These are phyloP conservation scores for Dermochelys coriacea DNA, from an alignment of 2,797 vertebrate genomes.

Conservation along the genomic window DNA sequence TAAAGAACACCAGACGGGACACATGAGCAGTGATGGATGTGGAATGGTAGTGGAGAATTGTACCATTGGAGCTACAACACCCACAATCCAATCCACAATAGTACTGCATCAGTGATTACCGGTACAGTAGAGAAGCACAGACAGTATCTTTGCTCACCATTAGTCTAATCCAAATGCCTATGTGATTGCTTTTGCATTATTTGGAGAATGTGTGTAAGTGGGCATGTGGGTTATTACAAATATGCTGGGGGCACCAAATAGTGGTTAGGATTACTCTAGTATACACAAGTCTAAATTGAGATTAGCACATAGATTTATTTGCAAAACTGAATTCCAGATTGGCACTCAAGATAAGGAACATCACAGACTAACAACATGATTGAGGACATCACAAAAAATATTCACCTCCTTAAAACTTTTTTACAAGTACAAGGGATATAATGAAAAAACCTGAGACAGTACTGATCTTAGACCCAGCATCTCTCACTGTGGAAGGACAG, in stretches of 20 bases:
- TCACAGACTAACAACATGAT: background rate
- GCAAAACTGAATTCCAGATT: background rate
- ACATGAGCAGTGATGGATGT: background rate
- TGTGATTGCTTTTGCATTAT: background rate
- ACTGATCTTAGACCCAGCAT: background rate
- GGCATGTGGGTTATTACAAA: background rate
- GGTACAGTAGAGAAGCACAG: background rate
- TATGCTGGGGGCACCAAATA: background rate
- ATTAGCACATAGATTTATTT: background rate
- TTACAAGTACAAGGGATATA: background rate
- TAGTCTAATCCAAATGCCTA: background rate
- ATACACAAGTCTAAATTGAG: background rate
- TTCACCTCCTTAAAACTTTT: background rate
- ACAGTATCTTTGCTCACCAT: background rate
- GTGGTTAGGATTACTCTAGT: background rate
- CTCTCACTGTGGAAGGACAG: background rate
- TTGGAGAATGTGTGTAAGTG: rapidly evolving
- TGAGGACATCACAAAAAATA: background rate
- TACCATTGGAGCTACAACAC: background rate
- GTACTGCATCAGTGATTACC: rapidly evolving
- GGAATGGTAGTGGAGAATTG: background rate
- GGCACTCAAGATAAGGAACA: background rate
- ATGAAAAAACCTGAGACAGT: background rate
- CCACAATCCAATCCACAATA: background rate
- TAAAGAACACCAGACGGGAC: background rate